Evolutionary conservation across 2,797 vertebrate genomes (phyloP), one percentile per base, ranked within the genome.

Genomic region (Aeoliscus strigatus): DNA sequence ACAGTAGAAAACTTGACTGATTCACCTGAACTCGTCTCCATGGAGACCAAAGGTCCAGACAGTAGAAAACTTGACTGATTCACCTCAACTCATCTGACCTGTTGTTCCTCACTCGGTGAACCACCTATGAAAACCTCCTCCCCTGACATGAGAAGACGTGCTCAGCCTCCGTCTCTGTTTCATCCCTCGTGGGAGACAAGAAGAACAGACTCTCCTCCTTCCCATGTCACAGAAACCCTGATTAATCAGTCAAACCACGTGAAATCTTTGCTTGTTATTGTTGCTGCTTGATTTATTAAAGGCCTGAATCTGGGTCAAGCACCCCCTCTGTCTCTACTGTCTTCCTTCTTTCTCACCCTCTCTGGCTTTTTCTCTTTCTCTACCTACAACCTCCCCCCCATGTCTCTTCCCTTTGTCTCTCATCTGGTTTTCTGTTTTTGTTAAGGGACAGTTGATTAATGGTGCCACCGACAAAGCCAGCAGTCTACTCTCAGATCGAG

Each of bases 401-500:
- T 39, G 46, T 79, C 73, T 81, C 78, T 77, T 84, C 76, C 79
- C 66, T 87, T 86, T 87, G 85, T 89, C 84, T 86, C 81, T 87
- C 85, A 81, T 88, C 86, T 86, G 85, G 80, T 85, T 85, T 79
- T 85, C 80, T 85, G 81, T 84, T 87, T 78, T 80, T 82, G 83
- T 82, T 83, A 79, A 79, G 75, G 80, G 82, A 85, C 79, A 79
- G 62, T 82, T 87, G 87, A 89, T 86, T 87, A 88, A 90, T 90
- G 86, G 76, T 70, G 43, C 66, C 62, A 62, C 43, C 77, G 75
- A 87, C 86, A 86, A 87, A 86, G 81, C 69, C 69, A 27, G 34
- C 76, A 73, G 75, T 86, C 79, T 83, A 51, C 71, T 73, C 66
- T 54, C 69, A 39, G 73, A 45, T 29, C 18, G 6, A 73, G 79